Percentiles rank a stretch among this genome's conserved stretches.
Evolutionary conservation across 2,888 invertebrate genomes (phyloP).

Genomic region (Nephrotoma flavescens): DNA sequence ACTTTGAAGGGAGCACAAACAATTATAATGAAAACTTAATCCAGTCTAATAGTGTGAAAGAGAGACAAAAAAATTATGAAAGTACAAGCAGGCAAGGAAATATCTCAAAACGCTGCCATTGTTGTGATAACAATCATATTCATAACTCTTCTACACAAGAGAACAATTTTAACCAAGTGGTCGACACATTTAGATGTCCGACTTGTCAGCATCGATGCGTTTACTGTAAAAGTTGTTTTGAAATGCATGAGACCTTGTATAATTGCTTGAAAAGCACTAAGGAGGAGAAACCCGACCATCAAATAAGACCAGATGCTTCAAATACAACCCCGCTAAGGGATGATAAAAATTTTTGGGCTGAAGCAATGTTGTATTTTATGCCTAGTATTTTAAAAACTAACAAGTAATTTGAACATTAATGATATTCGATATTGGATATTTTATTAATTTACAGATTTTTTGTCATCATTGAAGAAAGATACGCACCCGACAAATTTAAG

Average conservation of each 20-base stretch:
- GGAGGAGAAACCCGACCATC: background rate
- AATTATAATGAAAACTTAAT: no score
- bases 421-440: background rate
- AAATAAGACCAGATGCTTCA: background rate
- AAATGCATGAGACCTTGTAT: background rate
- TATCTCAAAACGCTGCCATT: background rate
- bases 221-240: background rate
- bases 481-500: background rate
- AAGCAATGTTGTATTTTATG: background rate
- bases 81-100: background rate
- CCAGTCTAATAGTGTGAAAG: no score
- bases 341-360: background rate
- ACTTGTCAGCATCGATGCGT: background rate
- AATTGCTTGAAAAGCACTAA: background rate
- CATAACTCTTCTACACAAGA: background rate
- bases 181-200: background rate
- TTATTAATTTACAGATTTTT: background rate
- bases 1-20: no score
- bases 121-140: background rate
- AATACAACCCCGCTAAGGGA: background rate
- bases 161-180: background rate
- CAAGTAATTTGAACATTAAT: background rate
- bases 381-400: background rate
- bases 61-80: background rate
- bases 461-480: background rate